Conservation (phyloP, 2,888 invertebrate species). For the Nasonovia ribisnigri region DNA sequence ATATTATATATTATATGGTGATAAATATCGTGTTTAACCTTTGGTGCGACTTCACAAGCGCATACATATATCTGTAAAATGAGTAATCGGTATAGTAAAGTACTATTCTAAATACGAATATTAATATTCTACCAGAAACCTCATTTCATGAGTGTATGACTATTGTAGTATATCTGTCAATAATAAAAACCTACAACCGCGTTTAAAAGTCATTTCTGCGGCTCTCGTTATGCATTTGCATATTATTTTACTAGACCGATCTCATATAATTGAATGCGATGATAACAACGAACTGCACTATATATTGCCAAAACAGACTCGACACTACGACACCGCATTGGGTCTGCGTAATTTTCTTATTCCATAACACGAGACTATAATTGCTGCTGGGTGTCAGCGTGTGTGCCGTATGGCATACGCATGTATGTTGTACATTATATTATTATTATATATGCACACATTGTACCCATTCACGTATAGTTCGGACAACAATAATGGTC, state of each 20-base stretch:
- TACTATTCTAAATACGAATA: not conserved
- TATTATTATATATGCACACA: not conserved
- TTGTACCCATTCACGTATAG: not conserved
- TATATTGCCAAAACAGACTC: conserved; percentile 8
- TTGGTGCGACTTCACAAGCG: not conserved
- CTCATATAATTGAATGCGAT: not conserved
- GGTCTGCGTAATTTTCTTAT: not conserved
- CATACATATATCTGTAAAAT: not conserved
- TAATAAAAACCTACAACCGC: not conserved
- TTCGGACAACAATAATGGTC: not conserved
- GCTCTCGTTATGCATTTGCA: not conserved
- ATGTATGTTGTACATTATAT: not conserved
- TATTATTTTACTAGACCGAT: conserved; percentile 21
- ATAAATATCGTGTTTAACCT: not conserved
- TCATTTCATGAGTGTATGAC: not conserved
- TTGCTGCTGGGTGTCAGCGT: not conserved
- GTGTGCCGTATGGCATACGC: not conserved
- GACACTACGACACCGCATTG: not conserved
- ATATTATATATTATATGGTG: not conserved
- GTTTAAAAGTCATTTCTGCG: not conserved
- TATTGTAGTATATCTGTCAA: not conserved
- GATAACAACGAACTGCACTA: not conserved
- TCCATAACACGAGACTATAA: not conserved
- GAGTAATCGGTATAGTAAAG: not conserved
- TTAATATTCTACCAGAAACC: not conserved